These are phyloP conservation scores for Catocala nupta DNA, from an alignment of 2,888 invertebrate genomes.

Conservation along the genomic window DNA sequence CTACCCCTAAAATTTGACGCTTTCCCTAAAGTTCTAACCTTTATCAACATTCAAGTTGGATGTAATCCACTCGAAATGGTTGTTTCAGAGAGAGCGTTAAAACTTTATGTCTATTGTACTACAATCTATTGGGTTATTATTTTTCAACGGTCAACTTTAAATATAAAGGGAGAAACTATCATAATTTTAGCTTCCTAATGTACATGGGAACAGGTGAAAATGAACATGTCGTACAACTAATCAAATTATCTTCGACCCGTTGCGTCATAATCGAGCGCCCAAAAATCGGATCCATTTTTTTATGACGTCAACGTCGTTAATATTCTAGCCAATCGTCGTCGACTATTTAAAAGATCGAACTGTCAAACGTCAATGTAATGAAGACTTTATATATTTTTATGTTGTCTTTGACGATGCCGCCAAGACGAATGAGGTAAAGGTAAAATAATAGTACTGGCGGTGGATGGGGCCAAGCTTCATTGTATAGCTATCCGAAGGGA, in stretches of 20 bases:
- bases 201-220: constrained; percentile 55
- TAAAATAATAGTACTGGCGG: constrained; percentile 74
- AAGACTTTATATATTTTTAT: constrained; percentile 78
- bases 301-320: constrained; percentile 59
- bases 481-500: constrained; percentile 80
- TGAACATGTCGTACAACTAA: constrained; percentile 43
- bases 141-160: constrained; percentile 43
- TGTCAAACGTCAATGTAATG: constrained; percentile 80
- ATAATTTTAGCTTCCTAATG: constrained; percentile 34
- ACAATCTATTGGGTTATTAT: constrained; percentile 51
- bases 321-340: constrained; percentile 66
- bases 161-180: constrained; percentile 34
- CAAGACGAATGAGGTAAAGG: constrained; percentile 69
- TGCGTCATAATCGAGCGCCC: constrained; percentile 53
- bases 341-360: constrained; percentile 76
- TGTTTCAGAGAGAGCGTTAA: constrained; percentile 53
- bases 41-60: constrained; percentile 56
- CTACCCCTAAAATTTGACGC: constrained; percentile 51
- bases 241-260: constrained; percentile 55
- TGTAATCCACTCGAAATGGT: constrained; percentile 54
- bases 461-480: constrained; percentile 76
- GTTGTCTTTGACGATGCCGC: constrained; percentile 81
- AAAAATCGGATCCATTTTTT: constrained; percentile 59
- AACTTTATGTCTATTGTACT: constrained; percentile 52
- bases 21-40: constrained; percentile 56